phyloP scores from a whole-genome alignment of 2,113 vertebrate genomes.

The Turdus rufiventris region DNA sequence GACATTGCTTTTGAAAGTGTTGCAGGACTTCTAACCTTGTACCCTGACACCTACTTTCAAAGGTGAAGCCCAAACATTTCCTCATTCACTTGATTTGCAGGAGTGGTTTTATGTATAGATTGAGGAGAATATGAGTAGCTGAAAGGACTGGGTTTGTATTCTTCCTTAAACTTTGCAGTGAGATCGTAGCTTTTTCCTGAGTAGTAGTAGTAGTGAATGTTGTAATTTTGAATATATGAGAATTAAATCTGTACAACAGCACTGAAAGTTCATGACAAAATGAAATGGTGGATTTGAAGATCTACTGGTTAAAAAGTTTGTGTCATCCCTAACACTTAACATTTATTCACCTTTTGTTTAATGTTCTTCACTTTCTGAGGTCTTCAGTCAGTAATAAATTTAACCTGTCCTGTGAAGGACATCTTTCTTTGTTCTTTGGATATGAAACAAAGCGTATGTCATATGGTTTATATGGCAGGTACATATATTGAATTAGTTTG shows the following conservation, averaged over 20 bases:
- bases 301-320: neutral
- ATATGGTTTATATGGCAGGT: neutral
- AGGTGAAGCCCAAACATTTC: neutral
- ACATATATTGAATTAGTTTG: neutral
- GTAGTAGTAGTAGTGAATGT: neutral
- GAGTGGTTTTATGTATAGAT: neutral
- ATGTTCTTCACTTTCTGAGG: neutral
- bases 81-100: neutral
- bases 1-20: neutral
- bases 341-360: neutral
- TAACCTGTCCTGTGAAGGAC: neutral
- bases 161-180: neutral
- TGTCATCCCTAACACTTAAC: neutral
- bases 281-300: neutral
- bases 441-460: neutral
- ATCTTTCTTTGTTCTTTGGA: neutral
- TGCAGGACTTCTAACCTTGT: neutral
- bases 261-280: neutral
- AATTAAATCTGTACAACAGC: neutral
- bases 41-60: neutral
- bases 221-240: neutral
- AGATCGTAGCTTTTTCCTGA: neutral
- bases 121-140: neutral
- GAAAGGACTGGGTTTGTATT: neutral
- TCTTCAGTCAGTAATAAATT: neutral